Percentiles rank a stretch among this genome's conserved stretches.
Evolutionary conservation across 1,140 invertebrate genomes (phyloP).

Genomic region (Drosophila hydei): DNA sequence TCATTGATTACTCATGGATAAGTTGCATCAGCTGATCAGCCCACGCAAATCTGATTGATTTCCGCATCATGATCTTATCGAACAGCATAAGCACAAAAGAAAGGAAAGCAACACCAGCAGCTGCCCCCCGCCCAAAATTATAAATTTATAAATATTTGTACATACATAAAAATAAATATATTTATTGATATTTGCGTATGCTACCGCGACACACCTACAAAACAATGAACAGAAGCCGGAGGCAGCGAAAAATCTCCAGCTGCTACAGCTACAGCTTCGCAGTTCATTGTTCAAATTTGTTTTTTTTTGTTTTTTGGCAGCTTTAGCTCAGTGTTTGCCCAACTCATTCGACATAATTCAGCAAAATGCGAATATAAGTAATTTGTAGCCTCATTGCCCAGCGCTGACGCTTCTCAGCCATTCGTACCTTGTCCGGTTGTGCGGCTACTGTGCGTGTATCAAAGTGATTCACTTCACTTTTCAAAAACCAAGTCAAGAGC

Average conservation of each 20-base stretch:
- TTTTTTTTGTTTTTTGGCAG: neutral
- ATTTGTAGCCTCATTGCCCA: constrained; percentile 68
- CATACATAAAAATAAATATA: constrained; percentile 15
- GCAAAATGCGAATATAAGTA: constrained; percentile 37
- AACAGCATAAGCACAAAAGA: constrained; percentile 44
- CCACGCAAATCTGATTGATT: constrained; percentile 41
- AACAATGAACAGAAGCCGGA: constrained; percentile 14
- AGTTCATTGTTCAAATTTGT: constrained; percentile 20
- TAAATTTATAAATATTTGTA: constrained; percentile 5
- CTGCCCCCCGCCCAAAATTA: constrained; percentile 13
- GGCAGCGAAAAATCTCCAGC: constrained; percentile 33
- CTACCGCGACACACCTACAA: constrained; percentile 40
- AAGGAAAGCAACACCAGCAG: constrained; percentile 52
- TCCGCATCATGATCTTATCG: constrained; percentile 48
- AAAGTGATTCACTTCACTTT: constrained; percentile 77
- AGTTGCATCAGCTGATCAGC: constrained; percentile 9
- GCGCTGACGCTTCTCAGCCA: neutral
- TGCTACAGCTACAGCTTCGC: constrained; percentile 29
- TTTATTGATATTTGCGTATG: constrained; percentile 9
- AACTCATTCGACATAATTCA: constrained; percentile 75
- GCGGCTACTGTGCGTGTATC: constrained; percentile 64
- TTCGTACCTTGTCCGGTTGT: constrained; percentile 16
- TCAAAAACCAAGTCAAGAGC: constrained; percentile 66
- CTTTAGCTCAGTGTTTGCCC: constrained; percentile 53
- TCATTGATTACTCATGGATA: constrained; percentile 31